Conservation (phyloP, 2,113 vertebrate genomes). For the Pachyramphus minor region DNA sequence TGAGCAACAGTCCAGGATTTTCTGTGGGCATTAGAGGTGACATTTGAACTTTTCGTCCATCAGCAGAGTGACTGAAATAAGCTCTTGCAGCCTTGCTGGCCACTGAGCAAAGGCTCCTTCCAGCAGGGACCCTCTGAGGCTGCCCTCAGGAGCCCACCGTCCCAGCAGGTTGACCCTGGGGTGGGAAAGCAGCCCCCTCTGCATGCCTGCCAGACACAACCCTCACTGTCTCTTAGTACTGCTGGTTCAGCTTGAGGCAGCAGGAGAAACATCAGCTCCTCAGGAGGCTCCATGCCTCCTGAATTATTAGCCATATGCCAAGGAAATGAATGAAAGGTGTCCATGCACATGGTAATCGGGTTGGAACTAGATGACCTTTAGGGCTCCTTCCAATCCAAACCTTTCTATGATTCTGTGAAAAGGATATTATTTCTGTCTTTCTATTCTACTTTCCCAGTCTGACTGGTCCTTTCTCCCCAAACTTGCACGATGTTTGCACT, state of each 20-base stretch:
- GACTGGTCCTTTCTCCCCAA: background rate
- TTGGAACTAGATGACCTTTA: background rate
- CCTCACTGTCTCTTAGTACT: rapidly evolving
- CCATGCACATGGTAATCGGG: background rate
- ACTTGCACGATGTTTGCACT: background rate
- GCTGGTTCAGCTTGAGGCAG: background rate
- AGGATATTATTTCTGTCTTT: background rate
- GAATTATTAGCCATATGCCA: background rate
- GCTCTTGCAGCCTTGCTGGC: background rate
- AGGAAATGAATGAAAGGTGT: background rate
- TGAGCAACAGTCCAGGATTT: background rate
- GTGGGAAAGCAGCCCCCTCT: background rate
- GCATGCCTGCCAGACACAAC: too few relatives aligned
- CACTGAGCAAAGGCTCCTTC: background rate
- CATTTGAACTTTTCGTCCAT: too few relatives aligned
- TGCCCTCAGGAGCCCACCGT: background rate
- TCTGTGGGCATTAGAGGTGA: rapidly evolving
- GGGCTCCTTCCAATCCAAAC: background rate
- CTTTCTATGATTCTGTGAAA: background rate
- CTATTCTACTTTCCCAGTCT: background rate
- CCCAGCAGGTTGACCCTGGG: background rate
- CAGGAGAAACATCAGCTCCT: background rate
- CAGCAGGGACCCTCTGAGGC: background rate
- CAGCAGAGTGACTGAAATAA: background rate
- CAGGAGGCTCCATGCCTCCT: background rate